Evolutionary conservation across 2,113 vertebrate genomes (phyloP).

Genomic region (Xenus cinereus): DNA sequence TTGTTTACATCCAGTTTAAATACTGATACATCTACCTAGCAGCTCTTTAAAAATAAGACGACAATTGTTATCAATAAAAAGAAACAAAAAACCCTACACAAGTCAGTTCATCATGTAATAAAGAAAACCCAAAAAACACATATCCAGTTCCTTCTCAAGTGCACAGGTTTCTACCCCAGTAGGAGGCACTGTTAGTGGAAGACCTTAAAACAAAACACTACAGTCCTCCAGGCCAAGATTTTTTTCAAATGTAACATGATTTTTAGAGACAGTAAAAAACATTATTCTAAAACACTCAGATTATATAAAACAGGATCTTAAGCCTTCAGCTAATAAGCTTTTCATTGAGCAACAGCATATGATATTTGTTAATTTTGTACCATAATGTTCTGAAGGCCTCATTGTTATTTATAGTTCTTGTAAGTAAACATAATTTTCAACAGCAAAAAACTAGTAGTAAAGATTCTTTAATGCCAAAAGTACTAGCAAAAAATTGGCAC

Average conservation of each 20-base stretch:
- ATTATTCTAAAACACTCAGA: slow-evolving; percentile 34
- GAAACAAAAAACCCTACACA: not conserved
- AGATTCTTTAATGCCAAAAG: slow-evolving; percentile 62
- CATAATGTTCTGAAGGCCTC: slow-evolving; percentile 68
- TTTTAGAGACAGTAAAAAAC: slow-evolving; percentile 60
- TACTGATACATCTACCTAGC: slow-evolving; percentile 63
- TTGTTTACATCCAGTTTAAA: slow-evolving; percentile 75
- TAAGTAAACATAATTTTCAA: slow-evolving; percentile 70
- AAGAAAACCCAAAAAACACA: slow-evolving; percentile 42
- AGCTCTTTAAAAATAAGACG: slow-evolving; percentile 62
- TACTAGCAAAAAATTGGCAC: slow-evolving; percentile 67
- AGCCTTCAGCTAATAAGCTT: slow-evolving; percentile 59
- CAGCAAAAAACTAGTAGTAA: slow-evolving; percentile 63
- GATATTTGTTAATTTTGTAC: slow-evolving; percentile 58
- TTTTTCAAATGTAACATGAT: slow-evolving; percentile 37
- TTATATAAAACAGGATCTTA: slow-evolving; percentile 50
- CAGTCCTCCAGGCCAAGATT: slow-evolving; percentile 54
- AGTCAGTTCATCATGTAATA: slow-evolving; percentile 42
- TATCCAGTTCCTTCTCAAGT: slow-evolving; percentile 71
- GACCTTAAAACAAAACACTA: slow-evolving; percentile 68
- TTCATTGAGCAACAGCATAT: slow-evolving; percentile 56
- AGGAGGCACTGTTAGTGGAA: slow-evolving; percentile 77
- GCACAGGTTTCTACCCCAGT: slow-evolving; percentile 47
- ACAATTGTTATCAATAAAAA: slow-evolving; percentile 49
- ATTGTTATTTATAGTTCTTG: slow-evolving; percentile 38